Evolutionary conservation across 1,140 invertebrate genomes (phyloP).

Genomic region (Solenopsis invicta): DNA sequence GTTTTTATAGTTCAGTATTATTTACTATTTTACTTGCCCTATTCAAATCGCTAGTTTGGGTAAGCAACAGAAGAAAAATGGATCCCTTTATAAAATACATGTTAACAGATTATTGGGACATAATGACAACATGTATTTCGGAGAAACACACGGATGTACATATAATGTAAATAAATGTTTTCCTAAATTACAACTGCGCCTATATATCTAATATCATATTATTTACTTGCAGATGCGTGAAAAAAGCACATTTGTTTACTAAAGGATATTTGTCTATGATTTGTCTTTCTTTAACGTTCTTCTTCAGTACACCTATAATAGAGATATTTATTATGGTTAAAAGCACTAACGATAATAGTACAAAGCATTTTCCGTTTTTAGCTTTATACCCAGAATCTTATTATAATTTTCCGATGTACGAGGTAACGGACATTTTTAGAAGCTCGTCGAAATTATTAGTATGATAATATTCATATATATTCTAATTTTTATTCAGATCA

Average conservation of each 20-base stretch:
- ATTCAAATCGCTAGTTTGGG: conserved; percentile 76
- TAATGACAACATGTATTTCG: conserved; percentile 55
- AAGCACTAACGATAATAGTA: conserved; percentile 37
- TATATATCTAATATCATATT: conserved; percentile 6
- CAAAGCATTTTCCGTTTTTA: conserved; percentile 74
- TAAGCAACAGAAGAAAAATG: conserved; percentile 63
- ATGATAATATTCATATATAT: not conserved
- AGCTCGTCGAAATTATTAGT: not conserved
- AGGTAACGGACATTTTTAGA: conserved; percentile 56
- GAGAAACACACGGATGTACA: conserved; percentile 57
- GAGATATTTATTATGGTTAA: conserved; percentile 46
- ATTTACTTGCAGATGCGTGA: conserved; percentile 69
- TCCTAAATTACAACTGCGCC: not conserved
- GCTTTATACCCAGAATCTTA: conserved; percentile 74
- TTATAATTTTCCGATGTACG: conserved; percentile 74
- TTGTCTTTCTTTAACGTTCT: conserved; percentile 75
- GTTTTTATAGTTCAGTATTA: conserved; percentile 73
- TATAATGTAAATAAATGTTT: conserved; percentile 68
- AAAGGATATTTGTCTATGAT: conserved; percentile 75
- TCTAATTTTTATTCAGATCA: conserved; percentile 59
- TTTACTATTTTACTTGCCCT: conserved; percentile 75
- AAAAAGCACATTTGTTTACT: conserved; percentile 64
- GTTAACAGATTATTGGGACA: conserved; percentile 76
- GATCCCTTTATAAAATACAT: conserved; percentile 72
- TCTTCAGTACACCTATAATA: conserved; percentile 74